phyloP scores from a whole-genome alignment of 2,888 invertebrate species.

The Catocala nupta region DNA sequence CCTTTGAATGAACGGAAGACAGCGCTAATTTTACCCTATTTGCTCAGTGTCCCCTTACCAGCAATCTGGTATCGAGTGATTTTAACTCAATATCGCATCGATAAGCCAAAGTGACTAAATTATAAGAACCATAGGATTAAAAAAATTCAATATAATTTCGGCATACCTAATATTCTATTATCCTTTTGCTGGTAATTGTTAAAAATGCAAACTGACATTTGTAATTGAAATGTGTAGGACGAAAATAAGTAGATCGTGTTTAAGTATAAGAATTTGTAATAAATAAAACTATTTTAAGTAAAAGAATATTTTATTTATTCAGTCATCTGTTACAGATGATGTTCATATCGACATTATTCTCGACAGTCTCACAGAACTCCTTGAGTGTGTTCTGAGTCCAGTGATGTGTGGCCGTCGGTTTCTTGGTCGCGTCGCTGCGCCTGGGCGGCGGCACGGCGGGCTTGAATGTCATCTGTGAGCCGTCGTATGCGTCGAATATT shows the following conservation, averaged over 20 bases:
- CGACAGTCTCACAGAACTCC: slow-evolving; percentile 72
- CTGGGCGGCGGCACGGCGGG: slow-evolving; percentile 91
- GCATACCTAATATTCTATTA: too few species aligned
- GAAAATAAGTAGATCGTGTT: background rate
- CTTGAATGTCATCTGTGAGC: slow-evolving; percentile 91
- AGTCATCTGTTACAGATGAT: slow-evolving; percentile 40
- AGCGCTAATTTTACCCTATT: too few species aligned
- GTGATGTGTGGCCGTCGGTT: slow-evolving; percentile 54
- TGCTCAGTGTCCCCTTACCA: too few species aligned
- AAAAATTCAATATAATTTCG: too few species aligned
- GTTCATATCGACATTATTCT: slow-evolving; percentile 60
- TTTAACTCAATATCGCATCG: too few species aligned
- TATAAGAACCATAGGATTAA: too few species aligned
- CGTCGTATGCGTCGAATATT: slow-evolving; percentile 89
- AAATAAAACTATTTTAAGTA: slow-evolving; percentile 14
- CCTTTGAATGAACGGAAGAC: too few species aligned
- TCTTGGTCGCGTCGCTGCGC: slow-evolving; percentile 63
- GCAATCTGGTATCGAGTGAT: too few species aligned
- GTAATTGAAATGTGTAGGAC: background rate
- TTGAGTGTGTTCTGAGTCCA: slow-evolving; percentile 81
- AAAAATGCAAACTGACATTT: too few species aligned
- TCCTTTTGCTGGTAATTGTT: too few species aligned
- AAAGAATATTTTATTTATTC: slow-evolving; percentile 30
- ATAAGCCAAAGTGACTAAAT: too few species aligned
- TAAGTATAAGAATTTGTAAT: background rate